Evolutionary conservation across 2,888 invertebrate genomes (phyloP).

Genomic region (Drosophila emarginata): DNA sequence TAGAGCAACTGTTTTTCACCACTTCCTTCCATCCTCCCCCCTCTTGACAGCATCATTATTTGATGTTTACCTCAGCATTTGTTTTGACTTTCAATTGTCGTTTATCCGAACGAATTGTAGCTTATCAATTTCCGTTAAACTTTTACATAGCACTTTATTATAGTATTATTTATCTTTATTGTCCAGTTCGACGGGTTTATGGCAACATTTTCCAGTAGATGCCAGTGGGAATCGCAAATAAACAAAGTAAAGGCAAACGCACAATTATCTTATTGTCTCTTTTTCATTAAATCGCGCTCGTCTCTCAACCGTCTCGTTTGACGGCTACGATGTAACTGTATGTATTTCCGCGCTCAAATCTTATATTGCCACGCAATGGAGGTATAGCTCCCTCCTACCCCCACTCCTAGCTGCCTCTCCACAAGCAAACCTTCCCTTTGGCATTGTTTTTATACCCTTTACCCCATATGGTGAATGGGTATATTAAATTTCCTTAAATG

Average conservation of each 20-base stretch:
- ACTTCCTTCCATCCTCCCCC: too few relatives aligned
- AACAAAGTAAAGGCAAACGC: slow-evolving; percentile 20
- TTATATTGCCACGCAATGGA: slow-evolving; percentile 51
- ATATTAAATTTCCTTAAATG: background rate
- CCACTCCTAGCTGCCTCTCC: background rate
- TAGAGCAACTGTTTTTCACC: slow-evolving; percentile 8
- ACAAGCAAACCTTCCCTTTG: slow-evolving; percentile 1
- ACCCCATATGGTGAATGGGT: background rate
- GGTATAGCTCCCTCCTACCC: background rate
- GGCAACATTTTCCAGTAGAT: slow-evolving; percentile 24
- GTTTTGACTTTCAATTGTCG: slow-evolving; percentile 34
- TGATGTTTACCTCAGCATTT: slow-evolving; percentile 38
- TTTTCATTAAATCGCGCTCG: slow-evolving; percentile 25
- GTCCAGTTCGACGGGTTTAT: slow-evolving; percentile 18
- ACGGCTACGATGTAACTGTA: slow-evolving; percentile 69
- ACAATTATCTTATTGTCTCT: slow-evolving; percentile 22
- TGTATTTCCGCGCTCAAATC: slow-evolving; percentile 61
- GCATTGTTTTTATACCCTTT: slow-evolving; percentile 1
- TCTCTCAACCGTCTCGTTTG: slow-evolving; percentile 53
- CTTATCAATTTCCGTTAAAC: slow-evolving; percentile 54
- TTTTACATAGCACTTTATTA: slow-evolving; percentile 46
- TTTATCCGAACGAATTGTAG: slow-evolving; percentile 13
- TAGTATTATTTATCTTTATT: slow-evolving; percentile 23
- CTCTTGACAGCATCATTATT: slow-evolving; percentile 4
- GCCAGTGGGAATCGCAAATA: background rate